Percentiles rank a stretch among this genome's conserved stretches.
phyloP scores from a whole-genome alignment of 2,797 vertebrate species.

The Lacerta bilineata region DNA sequence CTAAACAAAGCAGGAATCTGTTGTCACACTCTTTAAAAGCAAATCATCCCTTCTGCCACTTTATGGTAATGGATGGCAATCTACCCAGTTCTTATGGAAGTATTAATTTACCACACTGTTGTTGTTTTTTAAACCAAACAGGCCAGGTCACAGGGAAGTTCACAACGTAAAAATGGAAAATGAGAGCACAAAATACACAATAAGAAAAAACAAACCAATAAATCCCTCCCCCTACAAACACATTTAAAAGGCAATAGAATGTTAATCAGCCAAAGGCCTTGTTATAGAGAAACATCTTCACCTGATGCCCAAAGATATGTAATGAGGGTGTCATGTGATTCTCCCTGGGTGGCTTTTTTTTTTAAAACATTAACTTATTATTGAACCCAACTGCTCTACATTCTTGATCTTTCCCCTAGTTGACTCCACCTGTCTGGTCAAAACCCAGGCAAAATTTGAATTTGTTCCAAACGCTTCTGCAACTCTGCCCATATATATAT shows the following conservation, averaged over 20 bases:
- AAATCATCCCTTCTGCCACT: neutral
- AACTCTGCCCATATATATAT: neutral
- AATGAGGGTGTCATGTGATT: too few species aligned
- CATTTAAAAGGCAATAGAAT: too few species aligned
- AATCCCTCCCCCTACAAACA: too few species aligned
- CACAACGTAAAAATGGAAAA: too few species aligned
- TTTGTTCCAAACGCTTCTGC: neutral
- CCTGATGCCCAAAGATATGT: too few species aligned
- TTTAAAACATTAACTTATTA: neutral
- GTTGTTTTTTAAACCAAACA: neutral
- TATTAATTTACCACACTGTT: neutral
- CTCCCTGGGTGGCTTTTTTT: too few species aligned
- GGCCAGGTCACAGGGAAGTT: too few species aligned
- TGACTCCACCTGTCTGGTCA: neutral
- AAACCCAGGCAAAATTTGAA: neutral
- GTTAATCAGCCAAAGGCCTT: too few species aligned
- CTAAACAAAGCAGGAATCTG: neutral
- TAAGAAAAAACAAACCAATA: too few species aligned
- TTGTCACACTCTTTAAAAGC: neutral
- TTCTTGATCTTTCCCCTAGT: neutral
- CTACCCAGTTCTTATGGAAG: slow-evolving; percentile 2
- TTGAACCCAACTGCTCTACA: neutral
- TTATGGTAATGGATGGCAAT: neutral
- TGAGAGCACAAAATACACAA: too few species aligned
- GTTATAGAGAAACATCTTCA: too few species aligned